phyloP scores from a whole-genome alignment of 2,113 vertebrate species.

The Anhinga anhinga region DNA sequence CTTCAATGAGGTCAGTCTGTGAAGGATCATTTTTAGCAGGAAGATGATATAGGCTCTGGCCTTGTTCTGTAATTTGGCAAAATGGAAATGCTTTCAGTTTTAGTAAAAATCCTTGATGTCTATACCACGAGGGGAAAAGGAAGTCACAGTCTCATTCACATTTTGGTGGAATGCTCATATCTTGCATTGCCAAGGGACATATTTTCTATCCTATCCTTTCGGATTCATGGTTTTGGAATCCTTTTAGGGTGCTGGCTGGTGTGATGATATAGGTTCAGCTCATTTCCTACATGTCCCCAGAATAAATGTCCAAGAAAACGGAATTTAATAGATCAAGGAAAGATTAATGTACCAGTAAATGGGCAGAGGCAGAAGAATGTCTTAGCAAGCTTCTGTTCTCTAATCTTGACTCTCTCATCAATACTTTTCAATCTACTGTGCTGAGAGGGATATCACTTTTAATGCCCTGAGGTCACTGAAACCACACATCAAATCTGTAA shows the following conservation, averaged over 20 bases:
- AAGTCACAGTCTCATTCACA: background rate
- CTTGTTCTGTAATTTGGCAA: background rate
- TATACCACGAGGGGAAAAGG: background rate
- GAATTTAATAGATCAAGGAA: conserved; percentile 43
- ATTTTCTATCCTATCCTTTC: background rate
- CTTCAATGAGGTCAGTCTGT: background rate
- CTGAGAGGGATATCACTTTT: conserved; percentile 38
- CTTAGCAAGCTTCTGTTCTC: conserved; percentile 31
- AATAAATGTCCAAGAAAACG: conserved; percentile 30
- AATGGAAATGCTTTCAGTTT: background rate
- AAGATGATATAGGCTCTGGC: background rate
- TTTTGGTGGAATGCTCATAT: background rate
- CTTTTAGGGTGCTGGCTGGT: background rate
- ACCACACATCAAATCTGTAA: conserved; percentile 28
- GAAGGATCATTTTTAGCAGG: background rate
- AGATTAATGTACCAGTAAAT: conserved; percentile 70
- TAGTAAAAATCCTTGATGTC: background rate
- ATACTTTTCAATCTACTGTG: conserved; percentile 66
- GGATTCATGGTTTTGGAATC: background rate
- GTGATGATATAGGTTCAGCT: background rate
- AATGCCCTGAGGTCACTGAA: conserved; percentile 31
- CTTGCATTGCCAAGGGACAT: background rate
- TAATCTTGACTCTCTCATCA: conserved; percentile 57
- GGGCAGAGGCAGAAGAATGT: conserved; percentile 52
- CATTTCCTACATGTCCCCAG: background rate